Percentiles rank a stretch among this genome's conserved stretches.
phyloP scores from a whole-genome alignment of 2,797 vertebrate genomes.

The Anguilla megastoma region DNA sequence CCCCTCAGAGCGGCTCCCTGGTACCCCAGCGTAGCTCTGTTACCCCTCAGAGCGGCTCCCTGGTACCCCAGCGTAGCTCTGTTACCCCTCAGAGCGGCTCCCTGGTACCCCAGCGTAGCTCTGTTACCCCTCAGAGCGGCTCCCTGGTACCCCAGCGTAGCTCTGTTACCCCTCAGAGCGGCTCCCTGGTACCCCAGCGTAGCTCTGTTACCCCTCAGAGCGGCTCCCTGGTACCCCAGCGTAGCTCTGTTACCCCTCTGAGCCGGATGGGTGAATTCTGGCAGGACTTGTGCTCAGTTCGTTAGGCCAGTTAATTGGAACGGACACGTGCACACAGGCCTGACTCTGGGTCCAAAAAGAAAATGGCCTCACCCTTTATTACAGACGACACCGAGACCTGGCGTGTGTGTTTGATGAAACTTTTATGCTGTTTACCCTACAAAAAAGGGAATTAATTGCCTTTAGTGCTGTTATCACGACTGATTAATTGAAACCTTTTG shows the following conservation, averaged over 20 bases:
- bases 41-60: no score
- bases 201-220: no score
- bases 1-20: no score
- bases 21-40: no score
- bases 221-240: no score
- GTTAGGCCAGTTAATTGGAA: not conserved
- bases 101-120: no score
- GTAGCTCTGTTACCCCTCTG: not conserved
- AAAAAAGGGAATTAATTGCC: not conserved
- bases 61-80: no score
- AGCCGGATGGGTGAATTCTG: not conserved
- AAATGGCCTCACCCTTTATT: not conserved
- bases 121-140: no score
- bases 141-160: no score
- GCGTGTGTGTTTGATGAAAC: not conserved
- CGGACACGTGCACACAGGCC: not conserved
- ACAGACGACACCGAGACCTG: not conserved
- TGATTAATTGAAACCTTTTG: not conserved
- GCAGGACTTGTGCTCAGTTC: not conserved
- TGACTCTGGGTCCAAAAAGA: not conserved
- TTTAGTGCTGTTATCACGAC: not conserved
- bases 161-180: no score
- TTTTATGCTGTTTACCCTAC: not conserved
- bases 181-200: no score
- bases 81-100: no score